Base-by-base conservation (phyloP, 2,888 invertebrate genomes). In the Acronicta psi region DNA sequence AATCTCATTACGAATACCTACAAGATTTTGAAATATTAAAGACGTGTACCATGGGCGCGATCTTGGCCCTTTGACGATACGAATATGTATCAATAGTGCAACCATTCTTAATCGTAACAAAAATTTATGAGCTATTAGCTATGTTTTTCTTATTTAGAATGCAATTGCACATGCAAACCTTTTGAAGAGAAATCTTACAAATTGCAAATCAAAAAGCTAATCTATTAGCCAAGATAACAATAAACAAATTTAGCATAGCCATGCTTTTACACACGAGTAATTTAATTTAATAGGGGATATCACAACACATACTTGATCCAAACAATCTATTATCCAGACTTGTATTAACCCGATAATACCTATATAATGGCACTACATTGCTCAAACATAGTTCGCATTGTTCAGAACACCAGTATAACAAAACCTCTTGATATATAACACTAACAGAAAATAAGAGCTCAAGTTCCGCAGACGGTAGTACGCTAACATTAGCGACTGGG, bases 401-500 rank as follows among this genome's bases (percentile, higher is more conserved):
- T 87, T 80, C 62, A 51, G 60, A 64, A 59, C 38, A 74, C 85
- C 82, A 81, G 23, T 49, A 17, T 74, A 77, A 44, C 41, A 56
- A 74, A 81, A 84, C 42, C 87, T 71, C 59, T 65, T 56, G 46
- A 71, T 54, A 41, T 16, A 7, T 25, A 29, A 7, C 42, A 41
- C 23, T 49, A 58, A 58, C 70, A 53, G 46, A 63, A 41, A 69
- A 56, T 74, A 60, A 78, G 77, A 84, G 89, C 80, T 89, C 90
- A 85, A 79, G 69, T 66, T 69, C 74, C 62, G 69, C 82, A 81
- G 85, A 67, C 73, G 69, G 69, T 58, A 72, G 75, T 58, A 77
- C 81, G 79, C 81, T 71, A 82, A 82, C 80, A 84, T 76, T 76
- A 77, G 75, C 69, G 61, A 85, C 90, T 92, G 93, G 93, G 93